Evolutionary conservation across 2,888 invertebrate genomes (phyloP), one percentile per base, ranked within the genome.

Genomic region (Cyclophora punctaria): DNA sequence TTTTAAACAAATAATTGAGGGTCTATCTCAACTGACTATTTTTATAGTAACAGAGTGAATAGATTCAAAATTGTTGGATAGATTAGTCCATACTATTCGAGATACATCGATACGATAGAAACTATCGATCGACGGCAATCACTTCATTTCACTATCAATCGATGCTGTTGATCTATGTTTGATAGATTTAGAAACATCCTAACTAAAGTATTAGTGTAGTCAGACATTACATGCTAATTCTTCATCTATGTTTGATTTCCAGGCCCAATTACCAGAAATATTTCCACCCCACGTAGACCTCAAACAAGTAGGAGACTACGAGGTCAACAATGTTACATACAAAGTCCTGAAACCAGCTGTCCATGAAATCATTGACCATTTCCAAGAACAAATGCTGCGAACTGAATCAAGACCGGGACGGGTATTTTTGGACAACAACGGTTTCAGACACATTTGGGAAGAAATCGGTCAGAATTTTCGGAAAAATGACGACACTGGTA

Each of bases 371-470:
- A 65, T 60, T 33, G 79, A 83, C 53, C 71, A 80, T 54, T 80
- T 80, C 52, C 62, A 74, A 51, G 20, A 20, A 20, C 20, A 20
- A 20, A 20, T 20, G 20, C 20, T 20, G 20, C 20, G 20, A 20
- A 20, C 20, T 20, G 20, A 20, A 20, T 20, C 20, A 20, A 20
- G 20, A 20, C 20, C 20, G 20, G 62, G 65, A 34, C 68, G 68
- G 51, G 40, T 82, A 6, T 78, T 76, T 49, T 48, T 83, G 2
- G 84, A 84, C 48, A 59, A 66, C 4, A 78, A 81, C 51, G 81
- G 84, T 0, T 70, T 82, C 2, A 65, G 80, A 52, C 85, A 85
- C 62, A 63, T 55, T 35, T 86, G 86, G 86, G 1, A 20, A 20
- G 20, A 20, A 20, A 20, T 20, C 2, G 20, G 20, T 2, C 44